phyloP scores from a whole-genome alignment of 1,140 invertebrate genomes.

The Diachasmimorpha longicaudata region DNA sequence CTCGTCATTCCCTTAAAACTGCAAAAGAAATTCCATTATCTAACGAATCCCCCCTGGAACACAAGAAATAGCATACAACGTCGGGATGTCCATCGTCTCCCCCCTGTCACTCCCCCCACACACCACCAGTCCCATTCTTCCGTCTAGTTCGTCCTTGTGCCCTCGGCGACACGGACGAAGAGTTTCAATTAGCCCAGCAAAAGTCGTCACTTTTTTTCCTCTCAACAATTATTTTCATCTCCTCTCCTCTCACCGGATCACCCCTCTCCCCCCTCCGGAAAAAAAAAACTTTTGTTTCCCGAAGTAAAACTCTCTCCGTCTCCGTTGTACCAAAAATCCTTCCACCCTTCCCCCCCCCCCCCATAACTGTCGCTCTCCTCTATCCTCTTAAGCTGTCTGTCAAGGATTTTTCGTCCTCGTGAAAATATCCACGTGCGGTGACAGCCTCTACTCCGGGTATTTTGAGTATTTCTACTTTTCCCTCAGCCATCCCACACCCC shows the following conservation, averaged over 20 bases:
- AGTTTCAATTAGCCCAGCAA: constrained; percentile 6
- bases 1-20: not conserved
- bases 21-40: not conserved
- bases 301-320: not conserved
- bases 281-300: constrained; percentile 1
- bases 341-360: not conserved
- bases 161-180: not conserved
- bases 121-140: not conserved
- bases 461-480: constrained; percentile 3
- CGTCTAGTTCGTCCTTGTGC: not conserved
- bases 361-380: not conserved
- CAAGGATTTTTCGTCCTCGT: constrained; percentile 9
- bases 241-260: not conserved
- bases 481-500: not conserved
- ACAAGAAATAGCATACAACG: not conserved
- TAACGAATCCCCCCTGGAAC: not conserved
- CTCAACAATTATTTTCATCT: not conserved
- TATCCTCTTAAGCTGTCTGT: constrained; percentile 14
- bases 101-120: not conserved
- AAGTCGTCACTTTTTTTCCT: constrained; percentile 3
- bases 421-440: not conserved
- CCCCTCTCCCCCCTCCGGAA: not conserved
- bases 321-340: no score
- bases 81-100: not conserved
- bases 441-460: constrained; percentile 5